Conservation (phyloP, 2,113 vertebrate species). For the Thalassarche chlororhynchos region DNA sequence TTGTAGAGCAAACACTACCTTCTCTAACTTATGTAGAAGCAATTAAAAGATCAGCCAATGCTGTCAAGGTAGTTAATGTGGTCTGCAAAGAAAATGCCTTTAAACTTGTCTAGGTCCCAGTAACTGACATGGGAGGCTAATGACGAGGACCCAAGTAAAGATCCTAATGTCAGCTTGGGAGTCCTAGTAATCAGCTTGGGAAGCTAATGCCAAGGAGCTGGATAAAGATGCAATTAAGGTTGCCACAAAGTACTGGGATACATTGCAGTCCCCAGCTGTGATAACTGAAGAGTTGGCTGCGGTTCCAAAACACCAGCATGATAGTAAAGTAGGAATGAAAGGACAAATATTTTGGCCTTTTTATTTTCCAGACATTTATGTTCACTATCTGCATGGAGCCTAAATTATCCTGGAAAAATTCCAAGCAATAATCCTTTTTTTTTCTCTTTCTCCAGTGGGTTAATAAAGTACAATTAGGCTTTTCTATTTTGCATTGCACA, state of each 20-base stretch:
- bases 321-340: constrained; percentile 9
- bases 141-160: background rate
- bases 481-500: background rate
- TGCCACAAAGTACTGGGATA: background rate
- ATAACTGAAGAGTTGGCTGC: background rate
- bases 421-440: background rate
- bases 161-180: background rate
- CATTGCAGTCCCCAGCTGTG: constrained; percentile 13
- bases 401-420: constrained; percentile 37
- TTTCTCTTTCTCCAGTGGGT: background rate
- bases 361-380: constrained; percentile 30
- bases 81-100: background rate
- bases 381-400: constrained; percentile 1
- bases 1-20: background rate
- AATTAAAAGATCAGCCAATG: background rate
- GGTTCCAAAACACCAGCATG: background rate
- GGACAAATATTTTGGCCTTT: constrained; percentile 31
- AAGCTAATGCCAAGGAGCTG: background rate
- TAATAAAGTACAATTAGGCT: background rate
- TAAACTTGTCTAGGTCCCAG: background rate
- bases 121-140: background rate
- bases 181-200: background rate
- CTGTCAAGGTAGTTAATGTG: background rate
- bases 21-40: background rate
- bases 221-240: constrained; percentile 13